Conservation (phyloP, 2,888 invertebrate genomes). For the Azorinus chamasolen region DNA sequence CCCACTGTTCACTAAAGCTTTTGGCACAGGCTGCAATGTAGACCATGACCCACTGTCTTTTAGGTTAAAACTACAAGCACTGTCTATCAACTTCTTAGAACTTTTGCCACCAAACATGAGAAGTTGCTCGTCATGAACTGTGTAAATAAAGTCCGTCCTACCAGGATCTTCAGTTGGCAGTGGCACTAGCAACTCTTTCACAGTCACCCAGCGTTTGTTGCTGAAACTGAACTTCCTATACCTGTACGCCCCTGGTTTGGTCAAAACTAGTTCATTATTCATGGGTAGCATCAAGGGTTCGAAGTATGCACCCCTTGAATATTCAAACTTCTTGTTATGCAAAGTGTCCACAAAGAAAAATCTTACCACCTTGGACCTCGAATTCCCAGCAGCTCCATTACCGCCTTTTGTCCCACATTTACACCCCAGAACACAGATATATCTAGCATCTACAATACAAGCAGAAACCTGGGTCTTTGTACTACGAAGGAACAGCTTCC, state of each 20-base stretch:
- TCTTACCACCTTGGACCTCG: constrained; percentile 28
- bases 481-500: constrained; percentile 64
- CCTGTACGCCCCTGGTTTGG: constrained; percentile 67
- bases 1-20: constrained; percentile 68
- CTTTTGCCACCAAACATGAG: constrained; percentile 74
- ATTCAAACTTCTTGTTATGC: constrained; percentile 48
- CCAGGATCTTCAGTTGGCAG: constrained; percentile 55
- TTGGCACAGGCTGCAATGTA: constrained; percentile 67
- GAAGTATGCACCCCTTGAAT: constrained; percentile 56
- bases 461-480: constrained; percentile 62
- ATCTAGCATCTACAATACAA: constrained; percentile 58
- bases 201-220: constrained; percentile 56
- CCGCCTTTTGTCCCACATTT: constrained; percentile 56
- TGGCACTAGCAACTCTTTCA: constrained; percentile 59
- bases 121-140: constrained; percentile 61
- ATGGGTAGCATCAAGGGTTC: constrained; percentile 66
- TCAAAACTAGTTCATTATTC: constrained; percentile 64
- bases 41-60: constrained; percentile 56
- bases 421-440: constrained; percentile 69
- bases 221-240: constrained; percentile 61
- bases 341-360: constrained; percentile 64
- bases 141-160: constrained; percentile 65
- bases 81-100: constrained; percentile 55
- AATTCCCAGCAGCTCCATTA: constrained; percentile 37
- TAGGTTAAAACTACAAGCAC: constrained; percentile 63